These are phyloP conservation scores for Bradysia coprophila DNA, from an alignment of 1,140 invertebrate species.

Conservation along the genomic window DNA sequence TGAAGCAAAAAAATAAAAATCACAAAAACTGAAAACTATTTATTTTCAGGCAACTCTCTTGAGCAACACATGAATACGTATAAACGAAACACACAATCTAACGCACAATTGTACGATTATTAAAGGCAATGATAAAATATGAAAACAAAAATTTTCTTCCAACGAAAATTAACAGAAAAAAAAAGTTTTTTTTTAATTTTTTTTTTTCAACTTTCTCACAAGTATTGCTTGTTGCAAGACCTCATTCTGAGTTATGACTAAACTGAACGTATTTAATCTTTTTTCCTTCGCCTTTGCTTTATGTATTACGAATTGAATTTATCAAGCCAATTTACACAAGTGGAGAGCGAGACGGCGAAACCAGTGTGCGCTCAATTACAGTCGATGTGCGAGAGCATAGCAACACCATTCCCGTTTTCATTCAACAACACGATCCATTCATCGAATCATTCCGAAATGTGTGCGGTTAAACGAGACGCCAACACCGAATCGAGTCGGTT, in stretches of 20 bases:
- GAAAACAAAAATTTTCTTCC: neutral
- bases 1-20: too few species aligned
- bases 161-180: neutral
- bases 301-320: neutral
- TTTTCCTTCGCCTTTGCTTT: neutral
- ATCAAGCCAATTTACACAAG: neutral
- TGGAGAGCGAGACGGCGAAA: too few species aligned
- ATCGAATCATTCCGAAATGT: too few species aligned
- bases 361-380: too few species aligned
- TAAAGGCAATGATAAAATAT: neutral
- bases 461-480: too few species aligned
- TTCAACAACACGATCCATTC: too few species aligned
- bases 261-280: neutral
- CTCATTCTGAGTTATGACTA: slow-evolving; percentile 2
- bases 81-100: too few species aligned
- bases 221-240: neutral
- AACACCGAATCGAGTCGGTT: too few species aligned
- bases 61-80: neutral
- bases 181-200: neutral
- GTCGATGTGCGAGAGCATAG: too few species aligned
- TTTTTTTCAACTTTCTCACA: neutral
- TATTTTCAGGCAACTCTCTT: neutral
- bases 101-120: too few species aligned
- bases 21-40: too few species aligned
- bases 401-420: too few species aligned